A percentile compares a stretch with the other conserved stretches of the same genome.
Conservation (phyloP, 2,113 vertebrate species). For the Mesitornis unicolor region DNA sequence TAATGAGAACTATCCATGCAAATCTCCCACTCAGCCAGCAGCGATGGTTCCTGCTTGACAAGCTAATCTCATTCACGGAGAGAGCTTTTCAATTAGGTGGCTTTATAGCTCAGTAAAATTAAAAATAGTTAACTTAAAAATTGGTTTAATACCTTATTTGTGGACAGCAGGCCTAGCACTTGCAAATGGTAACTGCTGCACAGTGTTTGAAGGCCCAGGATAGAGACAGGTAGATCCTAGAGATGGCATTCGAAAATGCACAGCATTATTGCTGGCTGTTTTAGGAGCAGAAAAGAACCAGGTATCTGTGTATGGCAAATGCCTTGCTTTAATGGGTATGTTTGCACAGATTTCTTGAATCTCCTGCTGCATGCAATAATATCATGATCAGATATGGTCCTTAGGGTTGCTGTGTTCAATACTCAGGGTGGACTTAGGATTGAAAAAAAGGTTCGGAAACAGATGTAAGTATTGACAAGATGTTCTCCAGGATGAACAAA, state of each 20-base stretch:
- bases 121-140: background rate
- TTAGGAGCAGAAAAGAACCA: background rate
- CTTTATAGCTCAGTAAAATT: background rate
- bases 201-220: background rate
- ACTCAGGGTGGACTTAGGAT: background rate
- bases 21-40: background rate
- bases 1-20: background rate
- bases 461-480: background rate
- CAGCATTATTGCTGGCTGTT: background rate
- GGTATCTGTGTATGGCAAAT: background rate
- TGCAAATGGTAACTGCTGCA: background rate
- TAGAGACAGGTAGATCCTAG: background rate
- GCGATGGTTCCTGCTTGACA: background rate
- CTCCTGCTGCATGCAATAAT: background rate
- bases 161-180: background rate
- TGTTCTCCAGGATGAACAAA: background rate
- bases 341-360: background rate
- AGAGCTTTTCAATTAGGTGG: background rate
- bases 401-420: background rate
- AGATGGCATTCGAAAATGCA: background rate
- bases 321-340: background rate
- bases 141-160: background rate
- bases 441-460: background rate
- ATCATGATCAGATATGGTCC: background rate
- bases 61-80: background rate